These are phyloP conservation scores for Hippocampus mohnikei DNA, from an alignment of 2,113 vertebrate species.

Conservation along the genomic window DNA sequence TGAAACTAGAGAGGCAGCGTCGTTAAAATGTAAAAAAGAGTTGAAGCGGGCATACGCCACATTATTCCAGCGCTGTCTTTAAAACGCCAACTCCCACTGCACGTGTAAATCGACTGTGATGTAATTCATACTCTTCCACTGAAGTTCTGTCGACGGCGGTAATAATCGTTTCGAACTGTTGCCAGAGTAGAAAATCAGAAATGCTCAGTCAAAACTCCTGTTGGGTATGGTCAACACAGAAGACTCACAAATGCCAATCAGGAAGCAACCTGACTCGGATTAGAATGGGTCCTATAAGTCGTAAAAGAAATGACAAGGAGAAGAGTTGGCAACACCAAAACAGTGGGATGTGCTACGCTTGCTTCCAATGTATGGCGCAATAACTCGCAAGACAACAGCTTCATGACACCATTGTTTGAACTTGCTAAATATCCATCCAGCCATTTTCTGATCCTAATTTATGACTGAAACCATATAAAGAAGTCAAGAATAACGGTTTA, in stretches of 20 bases:
- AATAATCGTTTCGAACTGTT: background rate
- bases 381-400: no score
- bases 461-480: no score
- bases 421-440: no score
- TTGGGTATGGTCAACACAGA: background rate
- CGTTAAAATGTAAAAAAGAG: conserved; percentile 10
- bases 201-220: background rate
- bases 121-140: conserved; percentile 17
- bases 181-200: background rate
- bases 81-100: background rate
- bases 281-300: background rate
- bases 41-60: conserved; percentile 8
- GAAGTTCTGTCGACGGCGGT: conserved; percentile 16
- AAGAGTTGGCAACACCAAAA: background rate
- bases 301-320: background rate
- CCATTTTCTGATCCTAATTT: no score
- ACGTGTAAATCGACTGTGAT: background rate
- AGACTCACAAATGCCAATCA: background rate
- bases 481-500: no score
- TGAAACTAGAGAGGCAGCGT: conserved; percentile 22
- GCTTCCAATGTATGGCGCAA: no score
- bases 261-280: background rate
- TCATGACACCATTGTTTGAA: no score
- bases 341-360: no score
- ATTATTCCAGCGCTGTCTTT: background rate